Percentiles rank a stretch among this genome's conserved stretches.
phyloP scores from a whole-genome alignment of 1,140 invertebrate genomes.

The Drosophila truncata region DNA sequence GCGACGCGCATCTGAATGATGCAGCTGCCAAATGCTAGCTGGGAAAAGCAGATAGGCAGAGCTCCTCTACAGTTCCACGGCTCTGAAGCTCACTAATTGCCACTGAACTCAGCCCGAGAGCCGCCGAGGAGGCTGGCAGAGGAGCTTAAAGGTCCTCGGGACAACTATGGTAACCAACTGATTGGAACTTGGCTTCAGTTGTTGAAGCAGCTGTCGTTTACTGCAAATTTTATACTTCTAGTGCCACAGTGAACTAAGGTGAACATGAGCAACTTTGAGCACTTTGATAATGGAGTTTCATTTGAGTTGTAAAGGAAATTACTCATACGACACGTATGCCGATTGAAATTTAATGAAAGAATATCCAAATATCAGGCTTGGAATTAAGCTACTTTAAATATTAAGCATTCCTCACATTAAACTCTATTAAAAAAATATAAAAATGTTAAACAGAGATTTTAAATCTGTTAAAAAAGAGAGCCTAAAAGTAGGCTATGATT shows the following conservation, averaged over 20 bases:
- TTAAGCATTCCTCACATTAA: not conserved
- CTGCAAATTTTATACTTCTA: not conserved
- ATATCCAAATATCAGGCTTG: not conserved
- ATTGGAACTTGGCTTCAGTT: not conserved
- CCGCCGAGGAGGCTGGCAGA: not conserved
- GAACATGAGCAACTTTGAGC: not conserved
- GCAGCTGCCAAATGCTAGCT: constrained; percentile 45
- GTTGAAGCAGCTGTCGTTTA: not conserved
- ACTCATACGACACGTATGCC: not conserved
- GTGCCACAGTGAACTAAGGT: not conserved
- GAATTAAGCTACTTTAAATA: not conserved
- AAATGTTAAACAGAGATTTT: not conserved
- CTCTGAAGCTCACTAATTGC: constrained; percentile 26
- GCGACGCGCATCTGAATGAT: constrained; percentile 69
- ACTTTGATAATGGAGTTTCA: too few species aligned
- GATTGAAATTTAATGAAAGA: not conserved
- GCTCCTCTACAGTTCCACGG: not conserved
- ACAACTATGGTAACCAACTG: constrained; percentile 4
- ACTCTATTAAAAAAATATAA: not conserved
- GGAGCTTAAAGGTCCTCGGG: constrained; percentile 7
- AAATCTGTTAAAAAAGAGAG: not conserved
- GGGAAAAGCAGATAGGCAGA: constrained; percentile 29
- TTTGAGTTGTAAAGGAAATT: not conserved
- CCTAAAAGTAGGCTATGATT: not conserved
- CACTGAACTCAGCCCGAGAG: constrained; percentile 3